Conservation (phyloP, 2,888 invertebrate species). For the Halictus quadricinctus region DNA sequence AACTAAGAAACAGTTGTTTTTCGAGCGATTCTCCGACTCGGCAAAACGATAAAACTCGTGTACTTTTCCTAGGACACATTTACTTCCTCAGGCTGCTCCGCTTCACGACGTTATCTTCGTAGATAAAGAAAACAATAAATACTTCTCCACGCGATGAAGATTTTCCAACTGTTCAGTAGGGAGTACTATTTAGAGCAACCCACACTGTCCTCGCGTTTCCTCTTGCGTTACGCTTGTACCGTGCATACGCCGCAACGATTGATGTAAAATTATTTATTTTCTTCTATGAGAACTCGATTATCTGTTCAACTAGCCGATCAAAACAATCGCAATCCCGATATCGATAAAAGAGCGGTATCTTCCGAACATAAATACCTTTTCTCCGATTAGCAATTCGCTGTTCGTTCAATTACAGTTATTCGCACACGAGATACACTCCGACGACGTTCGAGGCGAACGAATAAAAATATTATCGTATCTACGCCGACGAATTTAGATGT, state of each 20-base stretch:
- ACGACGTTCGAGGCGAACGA: neutral
- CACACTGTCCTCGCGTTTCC: neutral
- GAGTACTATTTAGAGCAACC: neutral
- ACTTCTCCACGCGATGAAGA: slow-evolving; percentile 13
- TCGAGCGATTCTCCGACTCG: slow-evolving; percentile 30
- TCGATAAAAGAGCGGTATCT: neutral
- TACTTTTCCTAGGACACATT: slow-evolving; percentile 55
- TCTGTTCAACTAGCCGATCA: neutral
- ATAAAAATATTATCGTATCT: neutral
- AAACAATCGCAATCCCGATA: neutral
- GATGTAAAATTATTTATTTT: neutral
- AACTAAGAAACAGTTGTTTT: slow-evolving; percentile 42
- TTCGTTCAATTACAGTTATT: neutral
- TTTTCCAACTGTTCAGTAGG: slow-evolving; percentile 23
- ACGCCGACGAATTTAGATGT: neutral
- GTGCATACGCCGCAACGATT: neutral
- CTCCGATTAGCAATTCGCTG: neutral
- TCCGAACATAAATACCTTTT: neutral
- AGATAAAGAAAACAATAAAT: slow-evolving; percentile 60
- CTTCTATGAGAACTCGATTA: neutral
- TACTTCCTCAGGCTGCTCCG: slow-evolving; percentile 23
- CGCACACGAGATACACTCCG: neutral
- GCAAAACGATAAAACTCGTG: slow-evolving; percentile 56
- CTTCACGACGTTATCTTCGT: slow-evolving; percentile 48
- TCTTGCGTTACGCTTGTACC: neutral